phyloP scores from a whole-genome alignment of 2,797 vertebrate genomes.

The Yasuhikotakia modesta region DNA sequence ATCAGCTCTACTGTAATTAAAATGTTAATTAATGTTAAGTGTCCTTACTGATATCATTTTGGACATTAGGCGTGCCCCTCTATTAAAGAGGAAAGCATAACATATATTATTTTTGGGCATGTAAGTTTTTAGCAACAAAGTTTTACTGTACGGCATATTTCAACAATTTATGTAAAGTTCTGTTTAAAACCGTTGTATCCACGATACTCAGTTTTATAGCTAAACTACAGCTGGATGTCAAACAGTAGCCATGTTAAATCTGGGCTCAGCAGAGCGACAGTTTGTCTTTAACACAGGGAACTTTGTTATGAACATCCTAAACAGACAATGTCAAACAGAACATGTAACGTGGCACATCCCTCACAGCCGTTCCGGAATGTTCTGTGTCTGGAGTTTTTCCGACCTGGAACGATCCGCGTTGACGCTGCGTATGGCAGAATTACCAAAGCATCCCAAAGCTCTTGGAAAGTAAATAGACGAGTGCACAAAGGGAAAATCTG shows the following conservation, averaged over 20 bases:
- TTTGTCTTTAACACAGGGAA: background rate
- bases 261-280: background rate
- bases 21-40: too few relatives aligned
- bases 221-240: background rate
- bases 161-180: background rate
- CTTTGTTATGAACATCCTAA: too few relatives aligned
- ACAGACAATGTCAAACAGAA: conserved; percentile 18
- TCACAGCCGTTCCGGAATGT: background rate
- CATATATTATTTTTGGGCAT: background rate
- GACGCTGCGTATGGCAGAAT: background rate
- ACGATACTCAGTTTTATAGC: background rate
- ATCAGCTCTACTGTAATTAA: too few relatives aligned
- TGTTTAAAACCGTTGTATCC: background rate
- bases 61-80: too few relatives aligned
- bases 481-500: background rate
- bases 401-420: conserved; percentile 5
- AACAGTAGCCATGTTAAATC: background rate
- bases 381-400: conserved; percentile 39
- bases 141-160: background rate
- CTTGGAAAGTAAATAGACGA: conserved; percentile 1
- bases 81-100: too few relatives aligned
- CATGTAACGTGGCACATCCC: conserved; percentile 12
- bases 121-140: background rate
- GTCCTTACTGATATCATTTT: too few relatives aligned
- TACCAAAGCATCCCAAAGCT: background rate